Evolutionary conservation across 2,797 vertebrate genomes (phyloP).

Genomic region (Centroberyx gerrardi): DNA sequence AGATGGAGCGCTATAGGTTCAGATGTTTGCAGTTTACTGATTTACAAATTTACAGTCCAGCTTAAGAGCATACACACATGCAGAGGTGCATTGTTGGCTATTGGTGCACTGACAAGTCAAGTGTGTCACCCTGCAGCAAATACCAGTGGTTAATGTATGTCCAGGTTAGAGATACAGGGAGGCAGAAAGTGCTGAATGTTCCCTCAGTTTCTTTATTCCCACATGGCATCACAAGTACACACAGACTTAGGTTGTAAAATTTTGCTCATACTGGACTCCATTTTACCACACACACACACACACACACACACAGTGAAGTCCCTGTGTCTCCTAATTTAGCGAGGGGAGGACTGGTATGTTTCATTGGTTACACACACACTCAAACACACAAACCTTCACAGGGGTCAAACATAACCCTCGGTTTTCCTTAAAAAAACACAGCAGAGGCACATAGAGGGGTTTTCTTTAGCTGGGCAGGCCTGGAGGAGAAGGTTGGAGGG

Average conservation of each 20-base stretch:
- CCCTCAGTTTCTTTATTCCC: conserved; percentile 32
- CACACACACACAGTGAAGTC: conserved; percentile 43
- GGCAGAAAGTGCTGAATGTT: conserved; percentile 9
- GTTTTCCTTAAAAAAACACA: neutral
- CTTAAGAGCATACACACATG: neutral
- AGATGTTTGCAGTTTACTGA: neutral
- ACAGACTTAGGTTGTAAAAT: conserved; percentile 7
- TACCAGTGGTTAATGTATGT: neutral
- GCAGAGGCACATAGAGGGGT: neutral
- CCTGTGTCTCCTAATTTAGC: conserved; percentile 43
- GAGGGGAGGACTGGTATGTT: conserved; percentile 12
- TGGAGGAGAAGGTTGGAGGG: neutral
- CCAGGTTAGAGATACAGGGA: neutral
- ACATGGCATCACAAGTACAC: conserved; percentile 4
- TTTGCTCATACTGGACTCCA: neutral
- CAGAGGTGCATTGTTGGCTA: neutral
- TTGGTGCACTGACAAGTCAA: too few relatives aligned
- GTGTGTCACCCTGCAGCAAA: neutral
- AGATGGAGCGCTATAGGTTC: too few relatives aligned
- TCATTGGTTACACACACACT: neutral
- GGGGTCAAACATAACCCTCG: conserved; percentile 5
- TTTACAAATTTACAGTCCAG: neutral
- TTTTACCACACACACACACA: conserved; percentile 21
- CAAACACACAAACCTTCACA: conserved; percentile 25
- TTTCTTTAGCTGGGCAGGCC: neutral